Percentiles rank a stretch among this genome's conserved stretches.
phyloP scores from a whole-genome alignment of 92 coral and sea anemone genomes.

The Diadumene lineata region DNA sequence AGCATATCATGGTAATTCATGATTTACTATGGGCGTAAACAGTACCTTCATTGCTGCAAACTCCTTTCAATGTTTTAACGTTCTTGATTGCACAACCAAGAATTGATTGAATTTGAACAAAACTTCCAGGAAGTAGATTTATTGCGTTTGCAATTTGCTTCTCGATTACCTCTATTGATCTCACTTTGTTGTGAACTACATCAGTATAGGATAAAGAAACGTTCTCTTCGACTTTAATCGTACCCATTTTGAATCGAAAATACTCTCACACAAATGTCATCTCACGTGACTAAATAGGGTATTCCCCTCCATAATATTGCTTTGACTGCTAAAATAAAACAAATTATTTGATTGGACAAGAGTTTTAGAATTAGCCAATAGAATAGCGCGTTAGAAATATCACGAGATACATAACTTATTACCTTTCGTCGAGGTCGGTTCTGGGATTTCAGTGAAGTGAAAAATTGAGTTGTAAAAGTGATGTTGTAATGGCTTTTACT shows the following conservation, averaged over 20 bases:
- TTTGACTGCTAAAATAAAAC: background rate
- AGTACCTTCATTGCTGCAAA: conserved; percentile 39
- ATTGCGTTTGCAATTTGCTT: conserved; percentile 9
- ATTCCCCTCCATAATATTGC: conserved; percentile 15
- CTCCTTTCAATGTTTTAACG: conserved; percentile 14
- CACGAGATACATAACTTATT: background rate
- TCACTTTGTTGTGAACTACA: conserved; percentile 2
- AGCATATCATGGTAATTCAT: background rate
- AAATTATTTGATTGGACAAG: conserved; percentile 6
- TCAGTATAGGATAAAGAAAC: background rate
- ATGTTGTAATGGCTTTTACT: too few species aligned
- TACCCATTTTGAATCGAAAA: background rate
- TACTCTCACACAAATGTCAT: background rate
- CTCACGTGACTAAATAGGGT: background rate
- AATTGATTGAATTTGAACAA: conserved; percentile 9
- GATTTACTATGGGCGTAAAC: background rate
- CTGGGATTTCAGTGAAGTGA: too few species aligned
- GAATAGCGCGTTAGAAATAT: background rate
- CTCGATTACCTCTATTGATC: conserved; percentile 12
- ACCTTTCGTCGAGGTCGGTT: too few species aligned
- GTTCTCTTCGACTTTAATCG: background rate
- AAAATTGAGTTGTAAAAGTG: too few species aligned
- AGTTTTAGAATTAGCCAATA: background rate
- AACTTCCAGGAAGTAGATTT: background rate
- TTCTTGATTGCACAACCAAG: background rate